Evolutionary conservation across 2,888 invertebrate species (phyloP).

Genomic region (Parnassius mnemosyne): DNA sequence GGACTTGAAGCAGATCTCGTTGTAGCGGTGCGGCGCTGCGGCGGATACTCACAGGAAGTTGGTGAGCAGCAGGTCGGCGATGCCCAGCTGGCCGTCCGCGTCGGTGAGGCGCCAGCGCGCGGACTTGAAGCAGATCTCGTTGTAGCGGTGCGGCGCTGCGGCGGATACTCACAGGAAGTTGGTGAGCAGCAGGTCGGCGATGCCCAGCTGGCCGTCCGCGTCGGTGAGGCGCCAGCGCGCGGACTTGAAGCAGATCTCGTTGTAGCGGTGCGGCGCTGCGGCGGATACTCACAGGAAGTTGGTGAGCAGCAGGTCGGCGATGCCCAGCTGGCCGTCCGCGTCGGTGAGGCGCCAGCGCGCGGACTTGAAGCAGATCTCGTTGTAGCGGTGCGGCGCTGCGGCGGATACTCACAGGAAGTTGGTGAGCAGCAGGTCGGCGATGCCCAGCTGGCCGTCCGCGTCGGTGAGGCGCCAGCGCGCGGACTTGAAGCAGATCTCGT

Average conservation of each 20-base stretch:
- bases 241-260: constrained; percentile 86
- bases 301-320: constrained; percentile 96
- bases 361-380: constrained; percentile 91
- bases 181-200: constrained; percentile 91
- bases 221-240: constrained; percentile 99
- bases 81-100: too few species aligned
- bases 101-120: too few species aligned
- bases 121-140: too few species aligned
- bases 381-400: constrained; percentile 74
- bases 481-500: constrained; percentile 86
- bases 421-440: constrained; percentile 91
- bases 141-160: constrained; percentile 74
- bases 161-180: constrained; percentile 37
- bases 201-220: constrained; percentile 97
- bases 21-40: too few species aligned
- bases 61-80: too few species aligned
- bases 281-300: constrained; percentile 89
- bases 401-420: constrained; percentile 37
- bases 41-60: too few species aligned
- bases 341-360: constrained; percentile 99
- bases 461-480: constrained; percentile 99
- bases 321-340: constrained; percentile 97
- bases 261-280: too few species aligned
- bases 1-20: too few species aligned
- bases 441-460: constrained; percentile 97